Evolutionary conservation across 2,888 invertebrate genomes (phyloP), one percentile per base, ranked within the genome.

Genomic region (Drosophila paramelanica): DNA sequence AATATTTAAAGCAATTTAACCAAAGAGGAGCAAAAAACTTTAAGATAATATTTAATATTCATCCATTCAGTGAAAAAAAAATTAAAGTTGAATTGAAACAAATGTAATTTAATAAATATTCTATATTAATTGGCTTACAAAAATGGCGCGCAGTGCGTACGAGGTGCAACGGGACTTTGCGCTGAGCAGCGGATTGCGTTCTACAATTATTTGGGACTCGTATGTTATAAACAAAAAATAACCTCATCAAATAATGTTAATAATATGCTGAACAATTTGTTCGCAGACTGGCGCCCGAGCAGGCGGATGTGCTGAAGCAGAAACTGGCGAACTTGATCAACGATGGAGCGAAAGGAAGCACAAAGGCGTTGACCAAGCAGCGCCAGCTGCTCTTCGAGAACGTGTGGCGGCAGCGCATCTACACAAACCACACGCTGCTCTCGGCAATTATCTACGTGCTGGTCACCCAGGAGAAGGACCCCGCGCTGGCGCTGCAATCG

Each of bases 131-230:
- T 2, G 8, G 13, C 13, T 13, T 17, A 33, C 3, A 51, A 62
- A 45, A 1, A 69, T 76, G 74, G 55, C 73, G 43, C 90, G 90
- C 38, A 73, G 73, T 7, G 83, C 82, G 0, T 75, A 60, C 25
- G 87, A 89, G 23, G 89, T 90, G 10, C 90, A 90, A 77, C 81
- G 80, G 56, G 89, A 90, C 68, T 89, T 90, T 57, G 91, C 89
- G 2, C 62, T 73, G 1, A 79, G 80, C 52, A 78, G 79, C 57
- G 86, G 86, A 0, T 41, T 89, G 31, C 73, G 88, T 3, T 77
- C 81, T 0, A 83, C 89, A 73, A 82, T 90, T 0, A 80, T 90
- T 56, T 90, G 90, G 90, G 90, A 90, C 60, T 80, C 87, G 90
- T 90, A 76, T 20, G 90, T 84, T 51, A 52, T 39, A 46, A 25